phyloP scores from a whole-genome alignment of 2,797 vertebrate genomes.

The Nothura maculosa region DNA sequence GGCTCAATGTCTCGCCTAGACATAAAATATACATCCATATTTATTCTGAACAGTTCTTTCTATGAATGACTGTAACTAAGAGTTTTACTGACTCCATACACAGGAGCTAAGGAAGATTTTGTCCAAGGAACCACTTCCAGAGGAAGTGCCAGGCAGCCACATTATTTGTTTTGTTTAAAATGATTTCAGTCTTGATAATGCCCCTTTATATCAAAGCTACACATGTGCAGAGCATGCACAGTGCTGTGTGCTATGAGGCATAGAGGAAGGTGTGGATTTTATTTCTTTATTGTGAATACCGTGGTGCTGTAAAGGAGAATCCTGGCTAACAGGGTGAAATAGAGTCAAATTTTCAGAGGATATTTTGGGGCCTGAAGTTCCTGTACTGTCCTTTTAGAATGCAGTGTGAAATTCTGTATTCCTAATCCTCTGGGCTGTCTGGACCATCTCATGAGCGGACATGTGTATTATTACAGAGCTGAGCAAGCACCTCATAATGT shows the following conservation, averaged over 20 bases:
- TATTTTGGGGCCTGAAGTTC: conserved; percentile 40
- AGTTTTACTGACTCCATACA: background rate
- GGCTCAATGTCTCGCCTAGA: conserved; percentile 11
- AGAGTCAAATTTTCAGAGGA: conserved; percentile 22
- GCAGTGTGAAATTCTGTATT: conserved; percentile 19
- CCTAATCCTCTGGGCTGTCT: conserved; percentile 42
- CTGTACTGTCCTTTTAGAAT: conserved; percentile 6
- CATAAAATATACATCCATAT: conserved; percentile 22
- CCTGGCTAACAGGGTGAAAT: background rate
- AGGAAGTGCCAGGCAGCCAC: conserved; percentile 66
- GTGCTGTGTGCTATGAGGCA: background rate
- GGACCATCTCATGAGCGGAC: conserved; percentile 45
- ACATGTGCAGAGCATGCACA: conserved; percentile 55
- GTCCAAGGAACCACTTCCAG: conserved; percentile 56
- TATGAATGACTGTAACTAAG: background rate
- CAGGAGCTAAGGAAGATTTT: conserved; percentile 29
- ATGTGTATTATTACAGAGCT: conserved; percentile 2
- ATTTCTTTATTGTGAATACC: conserved; percentile 62
- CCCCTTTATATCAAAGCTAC: conserved; percentile 64
- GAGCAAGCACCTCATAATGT: background rate
- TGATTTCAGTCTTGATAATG: conserved; percentile 52
- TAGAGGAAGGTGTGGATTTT: conserved; percentile 51
- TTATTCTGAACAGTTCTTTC: background rate
- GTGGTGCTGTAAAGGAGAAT: conserved; percentile 21
- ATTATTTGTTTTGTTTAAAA: conserved; percentile 70